Percentiles rank a stretch among this genome's conserved stretches.
Conservation (phyloP, 1,140 invertebrate species). For the Drusus annulatus region DNA sequence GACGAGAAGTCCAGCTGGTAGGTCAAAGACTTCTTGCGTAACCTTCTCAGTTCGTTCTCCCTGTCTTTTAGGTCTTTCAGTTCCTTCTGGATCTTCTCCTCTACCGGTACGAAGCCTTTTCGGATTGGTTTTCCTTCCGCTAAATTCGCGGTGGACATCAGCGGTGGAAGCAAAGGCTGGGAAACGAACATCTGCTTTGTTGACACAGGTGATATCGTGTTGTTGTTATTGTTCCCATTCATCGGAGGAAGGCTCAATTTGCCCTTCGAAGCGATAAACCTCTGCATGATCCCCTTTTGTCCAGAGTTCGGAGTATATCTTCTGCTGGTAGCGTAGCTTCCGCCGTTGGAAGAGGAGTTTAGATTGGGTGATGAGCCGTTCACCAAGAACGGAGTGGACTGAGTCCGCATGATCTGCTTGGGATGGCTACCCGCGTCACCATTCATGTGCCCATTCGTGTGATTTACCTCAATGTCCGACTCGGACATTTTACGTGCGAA, state of each 20-base stretch:
- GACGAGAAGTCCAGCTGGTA: constrained; percentile 64
- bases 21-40: constrained; percentile 69
- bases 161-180: constrained; percentile 63
- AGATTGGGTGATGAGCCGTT: constrained; percentile 61
- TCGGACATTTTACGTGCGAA: constrained; percentile 67
- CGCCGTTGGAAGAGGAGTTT: constrained; percentile 61
- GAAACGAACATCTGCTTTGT: constrained; percentile 61
- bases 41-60: constrained; percentile 81
- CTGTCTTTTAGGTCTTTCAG: constrained; percentile 81
- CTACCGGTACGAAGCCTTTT: constrained; percentile 79
- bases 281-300: constrained; percentile 84
- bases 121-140: constrained; percentile 73
- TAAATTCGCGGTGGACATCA: constrained; percentile 65
- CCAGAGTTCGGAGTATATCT: constrained; percentile 74
- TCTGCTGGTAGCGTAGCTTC: constrained; percentile 68
- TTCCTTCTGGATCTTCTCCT: constrained; percentile 86
- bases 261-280: constrained; percentile 82
- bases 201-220: constrained; percentile 59
- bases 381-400: constrained; percentile 74
- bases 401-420: constrained; percentile 72
- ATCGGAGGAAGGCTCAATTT: constrained; percentile 70
- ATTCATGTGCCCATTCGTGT: constrained; percentile 63
- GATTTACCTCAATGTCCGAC: constrained; percentile 63
- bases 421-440: constrained; percentile 64
- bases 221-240: constrained; percentile 62